Evolutionary conservation across 1,140 invertebrate species (phyloP).

Genomic region (Araneus ventricosus): DNA sequence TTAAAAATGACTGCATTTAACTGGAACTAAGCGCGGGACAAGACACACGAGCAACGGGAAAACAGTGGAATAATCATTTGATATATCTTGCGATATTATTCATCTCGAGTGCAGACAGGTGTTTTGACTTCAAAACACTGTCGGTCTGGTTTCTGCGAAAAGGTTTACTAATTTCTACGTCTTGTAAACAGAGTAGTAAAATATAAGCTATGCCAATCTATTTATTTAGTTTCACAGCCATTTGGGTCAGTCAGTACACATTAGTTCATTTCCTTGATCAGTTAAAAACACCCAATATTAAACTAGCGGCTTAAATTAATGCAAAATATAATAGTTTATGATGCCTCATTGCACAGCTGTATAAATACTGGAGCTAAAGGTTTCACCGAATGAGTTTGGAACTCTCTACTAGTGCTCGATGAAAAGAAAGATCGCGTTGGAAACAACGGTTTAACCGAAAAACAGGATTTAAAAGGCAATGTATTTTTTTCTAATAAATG

Average conservation of each 20-base stretch:
- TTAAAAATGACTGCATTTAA: not conserved
- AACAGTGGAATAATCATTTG: not conserved
- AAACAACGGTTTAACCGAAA: too few relatives aligned
- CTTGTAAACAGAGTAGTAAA: not conserved
- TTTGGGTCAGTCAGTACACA: not conserved
- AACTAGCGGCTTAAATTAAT: too few relatives aligned
- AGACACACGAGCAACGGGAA: not conserved
- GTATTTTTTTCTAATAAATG: too few relatives aligned
- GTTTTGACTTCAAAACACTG: not conserved
- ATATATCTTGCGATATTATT: not conserved
- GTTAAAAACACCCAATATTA: too few relatives aligned
- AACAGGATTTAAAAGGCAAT: too few relatives aligned
- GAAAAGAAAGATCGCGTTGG: too few relatives aligned
- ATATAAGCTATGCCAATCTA: not conserved
- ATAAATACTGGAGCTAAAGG: too few relatives aligned
- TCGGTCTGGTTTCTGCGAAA: not conserved
- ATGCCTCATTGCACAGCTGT: too few relatives aligned
- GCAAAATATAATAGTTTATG: too few relatives aligned
- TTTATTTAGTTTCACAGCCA: not conserved
- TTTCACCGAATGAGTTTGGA: too few relatives aligned
- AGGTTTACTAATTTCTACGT: not conserved
- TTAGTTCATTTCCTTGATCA: too few relatives aligned
- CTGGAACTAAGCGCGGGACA: not conserved
- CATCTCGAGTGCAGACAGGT: not conserved
- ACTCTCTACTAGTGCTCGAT: too few relatives aligned